Evolutionary conservation across 2,113 vertebrate species (phyloP).

Genomic region (Eptesicus fuscus): DNA sequence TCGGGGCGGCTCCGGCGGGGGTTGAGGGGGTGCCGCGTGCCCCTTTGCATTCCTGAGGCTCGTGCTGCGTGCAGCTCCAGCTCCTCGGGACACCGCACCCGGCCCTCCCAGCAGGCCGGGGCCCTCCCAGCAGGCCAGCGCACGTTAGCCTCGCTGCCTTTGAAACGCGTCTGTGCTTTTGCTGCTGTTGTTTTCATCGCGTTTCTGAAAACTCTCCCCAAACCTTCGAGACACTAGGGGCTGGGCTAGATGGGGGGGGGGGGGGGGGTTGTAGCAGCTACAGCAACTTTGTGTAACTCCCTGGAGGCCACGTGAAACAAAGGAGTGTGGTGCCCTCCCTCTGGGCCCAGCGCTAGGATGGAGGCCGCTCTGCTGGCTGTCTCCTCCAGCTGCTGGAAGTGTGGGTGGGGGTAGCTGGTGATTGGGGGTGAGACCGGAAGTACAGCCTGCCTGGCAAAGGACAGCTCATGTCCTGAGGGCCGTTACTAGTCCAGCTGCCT

Average conservation of each 20-base stretch:
- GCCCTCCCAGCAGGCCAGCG: no score
- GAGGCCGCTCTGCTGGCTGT: rapidly evolving
- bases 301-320: background rate
- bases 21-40: background rate
- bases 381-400: rapidly evolving
- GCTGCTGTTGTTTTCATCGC: background rate
- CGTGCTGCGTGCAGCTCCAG: background rate
- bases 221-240: background rate
- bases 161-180: background rate
- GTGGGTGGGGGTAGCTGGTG: background rate
- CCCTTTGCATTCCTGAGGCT: background rate
- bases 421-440: no score
- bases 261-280: background rate
- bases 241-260: background rate
- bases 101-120: no score
- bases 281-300: background rate
- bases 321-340: background rate
- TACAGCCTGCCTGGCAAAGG: background rate
- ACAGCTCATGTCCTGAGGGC: background rate
- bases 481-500: background rate
- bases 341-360: background rate
- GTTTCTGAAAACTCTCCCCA: background rate
- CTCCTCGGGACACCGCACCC: background rate
- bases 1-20: background rate
- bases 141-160: background rate